These are phyloP conservation scores for Zaprionus tsacasi DNA, from an alignment of 1,140 invertebrate genomes.

Conservation along the genomic window DNA sequence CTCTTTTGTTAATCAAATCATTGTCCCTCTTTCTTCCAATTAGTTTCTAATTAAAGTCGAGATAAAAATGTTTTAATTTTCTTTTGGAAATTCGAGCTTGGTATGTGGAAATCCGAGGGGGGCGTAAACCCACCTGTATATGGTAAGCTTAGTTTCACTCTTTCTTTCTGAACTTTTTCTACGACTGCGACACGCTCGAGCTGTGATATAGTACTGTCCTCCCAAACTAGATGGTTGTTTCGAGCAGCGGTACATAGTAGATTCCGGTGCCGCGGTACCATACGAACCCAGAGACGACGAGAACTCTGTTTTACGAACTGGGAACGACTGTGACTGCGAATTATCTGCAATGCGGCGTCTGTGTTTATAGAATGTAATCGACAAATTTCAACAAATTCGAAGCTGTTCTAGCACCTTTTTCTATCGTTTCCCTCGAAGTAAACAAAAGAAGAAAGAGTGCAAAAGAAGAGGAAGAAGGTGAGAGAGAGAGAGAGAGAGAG, in stretches of 20 bases:
- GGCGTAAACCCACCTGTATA: not conserved
- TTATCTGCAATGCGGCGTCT: constrained; percentile 58
- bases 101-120: not conserved
- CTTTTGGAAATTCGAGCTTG: constrained; percentile 21
- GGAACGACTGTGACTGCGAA: constrained; percentile 13
- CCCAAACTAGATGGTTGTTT: not conserved
- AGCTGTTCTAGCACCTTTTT: constrained; percentile 64
- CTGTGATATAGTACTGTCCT: constrained; percentile 18
- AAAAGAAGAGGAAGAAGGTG: too few species aligned
- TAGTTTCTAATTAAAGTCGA: constrained; percentile 72
- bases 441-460: constrained; percentile 21
- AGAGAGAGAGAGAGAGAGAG: not conserved
- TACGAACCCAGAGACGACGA: constrained; percentile 29
- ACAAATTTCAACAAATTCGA: constrained; percentile 54
- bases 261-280: constrained; percentile 20
- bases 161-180: not conserved
- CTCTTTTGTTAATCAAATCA: constrained; percentile 60
- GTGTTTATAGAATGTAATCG: constrained; percentile 76
- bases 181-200: constrained; percentile 26
- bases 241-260: not conserved
- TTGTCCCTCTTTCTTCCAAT: constrained; percentile 55
- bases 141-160: not conserved
- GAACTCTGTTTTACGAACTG: constrained; percentile 57
- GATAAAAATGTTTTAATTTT: constrained; percentile 46
- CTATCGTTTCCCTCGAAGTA: constrained; percentile 51